These are phyloP conservation scores for Scopus umbretta DNA, from an alignment of 2,113 vertebrate genomes.

Conservation along the genomic window DNA sequence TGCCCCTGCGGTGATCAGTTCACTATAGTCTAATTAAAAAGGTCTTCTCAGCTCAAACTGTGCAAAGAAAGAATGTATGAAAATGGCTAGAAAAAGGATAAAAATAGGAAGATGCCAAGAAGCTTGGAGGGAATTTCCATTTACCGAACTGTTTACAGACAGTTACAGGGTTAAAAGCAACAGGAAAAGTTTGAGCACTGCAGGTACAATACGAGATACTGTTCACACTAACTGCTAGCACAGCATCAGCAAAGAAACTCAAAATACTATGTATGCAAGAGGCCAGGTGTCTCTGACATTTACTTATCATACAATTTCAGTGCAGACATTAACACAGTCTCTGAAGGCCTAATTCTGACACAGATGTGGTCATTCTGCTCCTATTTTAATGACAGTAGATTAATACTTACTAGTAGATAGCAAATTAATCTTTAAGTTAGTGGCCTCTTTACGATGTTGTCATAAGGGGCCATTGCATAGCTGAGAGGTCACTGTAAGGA, in stretches of 20 bases:
- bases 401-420: neutral
- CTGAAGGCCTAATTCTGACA: neutral
- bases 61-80: slow-evolving; percentile 49
- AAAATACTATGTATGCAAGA: neutral
- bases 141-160: neutral
- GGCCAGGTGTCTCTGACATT: neutral
- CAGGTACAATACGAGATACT: neutral
- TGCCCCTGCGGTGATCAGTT: slow-evolving; percentile 8
- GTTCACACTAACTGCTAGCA: neutral
- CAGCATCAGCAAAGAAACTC: neutral
- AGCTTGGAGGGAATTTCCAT: slow-evolving; percentile 31
- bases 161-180: neutral
- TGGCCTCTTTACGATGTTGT: neutral
- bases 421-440: neutral
- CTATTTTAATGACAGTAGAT: neutral
- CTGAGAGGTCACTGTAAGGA: neutral
- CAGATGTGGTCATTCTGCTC: neutral
- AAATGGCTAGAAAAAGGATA: slow-evolving; percentile 41
- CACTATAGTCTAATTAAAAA: slow-evolving; percentile 27
- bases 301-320: neutral
- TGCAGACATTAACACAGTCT: neutral
- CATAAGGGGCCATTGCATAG: neutral
- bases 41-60: neutral
- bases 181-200: neutral
- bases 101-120: slow-evolving; percentile 34